Evolutionary conservation across 2,797 vertebrate genomes (phyloP).

Genomic region (Chromis chromis): DNA sequence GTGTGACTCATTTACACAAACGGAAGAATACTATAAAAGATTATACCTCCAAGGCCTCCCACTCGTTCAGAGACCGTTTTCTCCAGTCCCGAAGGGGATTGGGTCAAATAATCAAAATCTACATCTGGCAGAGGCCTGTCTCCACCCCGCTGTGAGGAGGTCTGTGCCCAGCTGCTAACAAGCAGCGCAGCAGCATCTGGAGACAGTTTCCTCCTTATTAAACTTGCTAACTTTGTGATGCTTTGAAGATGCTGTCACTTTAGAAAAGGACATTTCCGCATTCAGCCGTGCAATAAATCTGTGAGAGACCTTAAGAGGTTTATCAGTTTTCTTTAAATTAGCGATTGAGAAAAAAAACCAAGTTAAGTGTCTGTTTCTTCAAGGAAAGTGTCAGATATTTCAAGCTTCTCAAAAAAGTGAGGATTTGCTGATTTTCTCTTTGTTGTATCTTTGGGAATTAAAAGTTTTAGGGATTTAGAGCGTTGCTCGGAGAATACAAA

Average conservation of each 20-base stretch:
- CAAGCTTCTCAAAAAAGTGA: background rate
- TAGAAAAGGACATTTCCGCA: background rate
- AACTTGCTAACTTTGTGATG: background rate
- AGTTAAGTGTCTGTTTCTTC: background rate
- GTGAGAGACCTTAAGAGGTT: background rate
- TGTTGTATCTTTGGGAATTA: background rate
- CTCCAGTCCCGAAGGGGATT: background rate
- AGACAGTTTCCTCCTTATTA: background rate
- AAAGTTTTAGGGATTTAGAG: background rate
- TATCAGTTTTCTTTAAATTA: conserved; percentile 1
- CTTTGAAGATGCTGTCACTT: background rate
- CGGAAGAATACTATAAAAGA: background rate
- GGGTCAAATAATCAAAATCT: conserved; percentile 20
- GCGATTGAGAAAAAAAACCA: background rate
- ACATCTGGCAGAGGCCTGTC: background rate
- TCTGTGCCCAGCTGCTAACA: conserved; percentile 12
- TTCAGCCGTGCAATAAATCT: background rate
- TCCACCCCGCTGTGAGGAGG: background rate
- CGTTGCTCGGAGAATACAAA: background rate
- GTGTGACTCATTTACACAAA: conserved; percentile 4
- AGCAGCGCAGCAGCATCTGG: background rate
- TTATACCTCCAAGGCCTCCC: background rate
- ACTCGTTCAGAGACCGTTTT: background rate
- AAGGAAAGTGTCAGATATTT: background rate
- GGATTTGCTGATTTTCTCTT: background rate